Conservation (phyloP, 2,888 invertebrate species). For the Embidobia sp. region DNA sequence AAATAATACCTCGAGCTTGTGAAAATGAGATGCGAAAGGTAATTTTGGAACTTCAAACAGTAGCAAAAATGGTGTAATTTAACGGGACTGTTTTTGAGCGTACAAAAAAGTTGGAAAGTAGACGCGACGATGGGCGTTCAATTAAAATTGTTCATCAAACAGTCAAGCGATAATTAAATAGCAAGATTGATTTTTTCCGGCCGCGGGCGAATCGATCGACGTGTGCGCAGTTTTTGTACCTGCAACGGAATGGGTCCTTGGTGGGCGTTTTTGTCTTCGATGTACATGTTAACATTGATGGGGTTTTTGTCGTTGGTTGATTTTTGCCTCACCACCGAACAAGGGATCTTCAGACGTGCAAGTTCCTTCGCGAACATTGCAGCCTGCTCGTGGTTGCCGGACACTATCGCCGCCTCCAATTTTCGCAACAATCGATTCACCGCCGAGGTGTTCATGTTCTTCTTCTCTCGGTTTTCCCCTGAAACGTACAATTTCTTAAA, state of each 20-base stretch:
- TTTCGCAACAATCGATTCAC: slow-evolving; percentile 86
- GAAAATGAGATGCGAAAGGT: too few relatives aligned
- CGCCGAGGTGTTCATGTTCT: slow-evolving; percentile 84
- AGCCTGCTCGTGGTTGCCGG: slow-evolving; percentile 89
- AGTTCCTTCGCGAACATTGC: slow-evolving; percentile 89
- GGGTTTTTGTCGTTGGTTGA: slow-evolving; percentile 72
- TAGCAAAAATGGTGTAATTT: too few relatives aligned
- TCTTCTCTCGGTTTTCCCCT: slow-evolving; percentile 61
- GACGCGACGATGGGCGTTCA: background rate
- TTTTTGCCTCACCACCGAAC: slow-evolving; percentile 85
- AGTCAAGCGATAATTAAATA: slow-evolving; percentile 18
- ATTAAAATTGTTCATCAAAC: slow-evolving; percentile 10
- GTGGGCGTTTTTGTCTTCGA: slow-evolving; percentile 91
- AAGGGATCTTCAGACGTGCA: slow-evolving; percentile 89
- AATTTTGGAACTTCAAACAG: too few relatives aligned
- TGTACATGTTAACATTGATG: slow-evolving; percentile 89
- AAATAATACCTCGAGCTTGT: too few relatives aligned
- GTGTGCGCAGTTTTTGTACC: slow-evolving; percentile 78
- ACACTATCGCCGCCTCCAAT: slow-evolving; percentile 89
- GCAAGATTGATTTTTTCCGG: slow-evolving; percentile 22
- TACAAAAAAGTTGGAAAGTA: too few relatives aligned
- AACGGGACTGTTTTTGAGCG: too few relatives aligned
- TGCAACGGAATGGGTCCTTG: slow-evolving; percentile 89
- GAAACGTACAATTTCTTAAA: slow-evolving; percentile 44
- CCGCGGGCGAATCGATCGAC: slow-evolving; percentile 9